These are phyloP conservation scores for Ommatoiulus sabulosus DNA, from an alignment of 2,888 invertebrate genomes.

Conservation along the genomic window DNA sequence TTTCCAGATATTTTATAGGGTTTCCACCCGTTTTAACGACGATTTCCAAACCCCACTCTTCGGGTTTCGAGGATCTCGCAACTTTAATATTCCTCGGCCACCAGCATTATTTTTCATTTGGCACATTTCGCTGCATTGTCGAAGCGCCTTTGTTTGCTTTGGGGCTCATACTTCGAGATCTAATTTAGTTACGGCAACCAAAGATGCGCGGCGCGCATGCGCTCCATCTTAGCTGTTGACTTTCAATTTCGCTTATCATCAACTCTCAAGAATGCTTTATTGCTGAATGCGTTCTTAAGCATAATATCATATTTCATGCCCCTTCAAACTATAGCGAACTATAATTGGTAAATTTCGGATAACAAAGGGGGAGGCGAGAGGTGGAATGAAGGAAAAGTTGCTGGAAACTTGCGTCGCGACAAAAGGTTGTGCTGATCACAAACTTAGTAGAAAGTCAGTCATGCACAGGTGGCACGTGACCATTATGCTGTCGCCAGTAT, in stretches of 20 bases:
- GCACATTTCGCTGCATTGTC: not conserved
- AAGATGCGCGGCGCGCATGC: not conserved
- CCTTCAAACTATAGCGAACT: not conserved
- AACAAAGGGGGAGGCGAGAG: not conserved
- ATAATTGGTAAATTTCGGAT: not conserved
- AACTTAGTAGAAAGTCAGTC: too few relatives aligned
- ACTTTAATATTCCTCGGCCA: not conserved
- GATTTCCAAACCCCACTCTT: not conserved
- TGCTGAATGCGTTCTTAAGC: not conserved
- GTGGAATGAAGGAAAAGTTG: not conserved
- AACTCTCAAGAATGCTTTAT: conserved; percentile 24
- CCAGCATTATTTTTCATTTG: conserved; percentile 9
- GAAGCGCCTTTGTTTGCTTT: not conserved
- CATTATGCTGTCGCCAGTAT: too few relatives aligned
- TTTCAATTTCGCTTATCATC: conserved; percentile 34
- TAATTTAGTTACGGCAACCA: not conserved
- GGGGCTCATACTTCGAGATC: conserved; percentile 17
- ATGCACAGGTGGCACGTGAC: too few relatives aligned
- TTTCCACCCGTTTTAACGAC: not conserved
- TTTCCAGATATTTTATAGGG: conserved; percentile 11
- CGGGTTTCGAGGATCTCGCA: not conserved
- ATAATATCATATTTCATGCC: not conserved
- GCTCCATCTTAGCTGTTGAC: not conserved
- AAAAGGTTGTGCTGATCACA: not conserved
- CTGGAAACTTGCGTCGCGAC: not conserved